Conservation (phyloP, 2,113 vertebrate genomes). For the Epinephelus moara region DNA sequence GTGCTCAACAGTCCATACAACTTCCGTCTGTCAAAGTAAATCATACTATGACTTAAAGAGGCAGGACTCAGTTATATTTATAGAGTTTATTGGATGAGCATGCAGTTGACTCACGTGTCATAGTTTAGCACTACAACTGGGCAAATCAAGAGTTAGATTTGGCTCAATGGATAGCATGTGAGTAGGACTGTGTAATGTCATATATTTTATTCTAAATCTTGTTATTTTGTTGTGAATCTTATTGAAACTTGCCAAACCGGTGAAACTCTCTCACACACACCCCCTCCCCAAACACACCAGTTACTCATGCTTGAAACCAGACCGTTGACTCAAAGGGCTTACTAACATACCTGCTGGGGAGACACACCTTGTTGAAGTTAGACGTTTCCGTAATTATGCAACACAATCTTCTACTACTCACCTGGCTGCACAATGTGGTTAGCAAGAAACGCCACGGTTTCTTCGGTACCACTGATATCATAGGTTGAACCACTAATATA, state of each 20-base stretch:
- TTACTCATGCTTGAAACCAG: constrained; percentile 63
- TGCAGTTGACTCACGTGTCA: neutral
- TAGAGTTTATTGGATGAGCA: neutral
- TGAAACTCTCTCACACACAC: constrained; percentile 52
- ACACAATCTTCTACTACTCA: constrained; percentile 22
- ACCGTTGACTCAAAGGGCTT: constrained; percentile 63
- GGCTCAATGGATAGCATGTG: neutral
- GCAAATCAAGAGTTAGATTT: neutral
- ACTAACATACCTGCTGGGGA: constrained; percentile 55
- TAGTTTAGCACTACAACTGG: neutral
- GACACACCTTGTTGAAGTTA: constrained; percentile 71
- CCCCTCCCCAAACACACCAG: constrained; percentile 29
- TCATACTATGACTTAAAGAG: neutral
- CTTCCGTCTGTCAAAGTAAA: neutral
- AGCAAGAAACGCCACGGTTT: neutral
- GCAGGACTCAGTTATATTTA: neutral
- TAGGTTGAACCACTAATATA: neutral
- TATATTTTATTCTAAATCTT: constrained; percentile 10
- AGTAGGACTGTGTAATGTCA: neutral
- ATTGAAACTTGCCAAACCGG: constrained; percentile 74
- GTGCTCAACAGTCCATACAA: neutral
- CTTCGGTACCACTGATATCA: neutral
- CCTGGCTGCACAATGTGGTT: neutral
- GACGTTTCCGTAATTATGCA: constrained; percentile 64
- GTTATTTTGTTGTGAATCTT: constrained; percentile 14